Evolutionary conservation across 2,113 vertebrate genomes (phyloP).

Genomic region (Notarius lentiginosus): DNA sequence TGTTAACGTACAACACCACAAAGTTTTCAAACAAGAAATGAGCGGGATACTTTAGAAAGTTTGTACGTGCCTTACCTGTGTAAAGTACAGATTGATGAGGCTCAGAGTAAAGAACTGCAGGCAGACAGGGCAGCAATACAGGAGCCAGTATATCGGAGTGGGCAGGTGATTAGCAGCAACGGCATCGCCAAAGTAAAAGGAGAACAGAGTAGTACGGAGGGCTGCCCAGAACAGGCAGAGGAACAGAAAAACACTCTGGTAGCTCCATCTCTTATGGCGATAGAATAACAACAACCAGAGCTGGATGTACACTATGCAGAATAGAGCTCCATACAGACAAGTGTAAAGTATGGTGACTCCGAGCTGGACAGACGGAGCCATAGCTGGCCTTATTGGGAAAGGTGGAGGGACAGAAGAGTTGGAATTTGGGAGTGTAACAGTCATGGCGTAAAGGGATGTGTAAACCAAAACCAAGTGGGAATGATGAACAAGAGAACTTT

Average conservation of each 20-base stretch:
- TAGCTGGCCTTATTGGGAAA: conserved; percentile 75
- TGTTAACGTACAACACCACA: conserved; percentile 50
- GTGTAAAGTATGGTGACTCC: conserved; percentile 83
- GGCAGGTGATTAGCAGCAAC: conserved; percentile 79
- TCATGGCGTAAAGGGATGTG: not conserved
- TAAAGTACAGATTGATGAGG: conserved; percentile 85
- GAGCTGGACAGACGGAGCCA: conserved; percentile 80
- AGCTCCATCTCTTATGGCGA: conserved; percentile 83
- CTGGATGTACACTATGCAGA: conserved; percentile 80
- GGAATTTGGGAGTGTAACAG: conserved; percentile 10
- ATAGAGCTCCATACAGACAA: conserved; percentile 75
- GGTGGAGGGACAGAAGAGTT: conserved; percentile 56
- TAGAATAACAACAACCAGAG: conserved; percentile 82
- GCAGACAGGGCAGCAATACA: conserved; percentile 86
- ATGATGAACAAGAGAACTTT: not conserved
- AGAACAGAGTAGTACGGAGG: conserved; percentile 83
- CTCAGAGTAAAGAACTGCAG: conserved; percentile 87
- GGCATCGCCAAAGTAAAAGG: conserved; percentile 81
- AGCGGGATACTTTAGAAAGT: not conserved
- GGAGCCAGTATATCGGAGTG: conserved; percentile 78
- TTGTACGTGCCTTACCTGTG: conserved; percentile 72
- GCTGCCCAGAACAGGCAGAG: conserved; percentile 84
- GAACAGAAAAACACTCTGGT: conserved; percentile 84
- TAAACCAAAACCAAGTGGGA: not conserved
- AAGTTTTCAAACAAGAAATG: not conserved